A percentile compares a stretch with the other conserved stretches of the same genome.
phyloP scores from a whole-genome alignment of 1,140 invertebrate genomes.

The Pomacea maculata region DNA sequence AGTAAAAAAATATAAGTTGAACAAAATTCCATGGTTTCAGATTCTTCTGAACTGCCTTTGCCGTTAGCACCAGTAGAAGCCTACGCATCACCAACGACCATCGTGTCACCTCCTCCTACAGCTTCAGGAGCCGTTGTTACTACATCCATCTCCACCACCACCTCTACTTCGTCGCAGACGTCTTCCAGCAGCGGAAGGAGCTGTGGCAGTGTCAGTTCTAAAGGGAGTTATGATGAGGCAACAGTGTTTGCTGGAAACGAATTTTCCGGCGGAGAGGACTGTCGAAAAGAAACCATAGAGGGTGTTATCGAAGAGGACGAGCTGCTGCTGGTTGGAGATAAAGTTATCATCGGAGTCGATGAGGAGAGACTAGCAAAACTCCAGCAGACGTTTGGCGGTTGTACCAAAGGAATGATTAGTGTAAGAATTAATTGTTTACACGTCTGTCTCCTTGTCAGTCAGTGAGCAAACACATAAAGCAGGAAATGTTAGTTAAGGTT shows the following conservation, averaged over 20 bases:
- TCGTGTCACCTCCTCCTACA: too few relatives aligned
- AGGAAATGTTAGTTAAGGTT: too few relatives aligned
- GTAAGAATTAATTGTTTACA: neutral
- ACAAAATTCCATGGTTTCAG: neutral
- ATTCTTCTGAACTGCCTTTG: neutral
- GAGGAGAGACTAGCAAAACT: conserved; percentile 12
- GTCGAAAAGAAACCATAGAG: neutral
- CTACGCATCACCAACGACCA: neutral
- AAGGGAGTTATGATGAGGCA: too few relatives aligned
- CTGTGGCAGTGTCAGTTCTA: too few relatives aligned
- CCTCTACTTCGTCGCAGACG: too few relatives aligned
- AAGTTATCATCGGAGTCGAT: conserved; percentile 6
- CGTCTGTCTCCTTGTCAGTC: too few relatives aligned
- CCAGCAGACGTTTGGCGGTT: conserved; percentile 15
- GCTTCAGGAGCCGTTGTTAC: too few relatives aligned
- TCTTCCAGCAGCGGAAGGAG: too few relatives aligned
- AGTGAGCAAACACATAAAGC: too few relatives aligned
- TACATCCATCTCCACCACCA: too few relatives aligned
- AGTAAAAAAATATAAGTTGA: too few relatives aligned
- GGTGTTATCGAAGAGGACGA: neutral
- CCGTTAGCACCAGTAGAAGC: neutral
- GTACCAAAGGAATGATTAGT: conserved; percentile 11
- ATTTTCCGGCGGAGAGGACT: neutral
- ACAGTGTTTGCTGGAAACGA: too few relatives aligned
- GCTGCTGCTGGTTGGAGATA: conserved; percentile 1